Conservation (phyloP, 2,797 vertebrate species). For the Cuculus canorus region DNA sequence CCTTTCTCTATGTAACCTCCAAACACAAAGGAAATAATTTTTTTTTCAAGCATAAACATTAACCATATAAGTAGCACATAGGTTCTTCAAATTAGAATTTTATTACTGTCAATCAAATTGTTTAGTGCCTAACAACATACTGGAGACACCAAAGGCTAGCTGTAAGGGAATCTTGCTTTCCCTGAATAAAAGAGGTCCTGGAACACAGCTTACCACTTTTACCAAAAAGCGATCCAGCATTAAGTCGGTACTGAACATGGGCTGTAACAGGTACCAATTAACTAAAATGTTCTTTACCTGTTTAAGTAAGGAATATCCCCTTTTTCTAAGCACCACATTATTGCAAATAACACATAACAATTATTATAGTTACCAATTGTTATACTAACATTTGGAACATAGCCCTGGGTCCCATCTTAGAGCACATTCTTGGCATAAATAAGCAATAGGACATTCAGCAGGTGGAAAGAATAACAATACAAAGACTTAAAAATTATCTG, state of each 20-base stretch:
- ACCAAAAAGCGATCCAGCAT: neutral
- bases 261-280: neutral
- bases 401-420: neutral
- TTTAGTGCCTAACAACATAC: neutral
- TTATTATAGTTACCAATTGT: neutral
- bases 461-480: neutral
- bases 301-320: neutral
- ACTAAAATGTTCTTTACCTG: neutral
- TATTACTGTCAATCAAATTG: neutral
- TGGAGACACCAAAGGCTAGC: neutral
- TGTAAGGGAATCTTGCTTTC: neutral
- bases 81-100: neutral
- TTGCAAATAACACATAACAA: neutral
- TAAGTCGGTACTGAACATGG: neutral
- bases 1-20: neutral
- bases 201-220: neutral
- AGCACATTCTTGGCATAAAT: neutral
- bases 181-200: neutral
- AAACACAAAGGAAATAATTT: neutral
- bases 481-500: neutral
- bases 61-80: neutral
- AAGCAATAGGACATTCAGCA: neutral
- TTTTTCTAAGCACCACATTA: neutral
- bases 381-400: neutral
- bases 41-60: neutral